phyloP scores from a whole-genome alignment of 2,888 invertebrate genomes.

The Nemoura dubitans region DNA sequence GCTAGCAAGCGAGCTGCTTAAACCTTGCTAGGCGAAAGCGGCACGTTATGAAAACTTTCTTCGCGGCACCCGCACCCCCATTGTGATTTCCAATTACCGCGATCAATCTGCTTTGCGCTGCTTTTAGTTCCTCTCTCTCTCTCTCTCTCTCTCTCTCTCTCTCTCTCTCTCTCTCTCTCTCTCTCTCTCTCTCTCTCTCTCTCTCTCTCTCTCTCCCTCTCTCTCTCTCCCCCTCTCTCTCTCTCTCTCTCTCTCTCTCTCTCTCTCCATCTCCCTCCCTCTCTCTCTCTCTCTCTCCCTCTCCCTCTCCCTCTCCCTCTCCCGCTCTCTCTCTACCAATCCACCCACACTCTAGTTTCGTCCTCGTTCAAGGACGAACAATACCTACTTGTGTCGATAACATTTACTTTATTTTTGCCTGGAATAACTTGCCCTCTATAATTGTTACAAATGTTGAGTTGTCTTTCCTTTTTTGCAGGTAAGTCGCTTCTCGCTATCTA shows the following conservation, averaged over 20 bases:
- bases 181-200: no score
- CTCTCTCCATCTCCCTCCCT: neutral
- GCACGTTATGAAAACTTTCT: no score
- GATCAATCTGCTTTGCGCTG: slow-evolving; percentile 19
- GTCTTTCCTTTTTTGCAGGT: neutral
- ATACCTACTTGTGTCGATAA: neutral
- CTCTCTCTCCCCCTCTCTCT: neutral
- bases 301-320: neutral
- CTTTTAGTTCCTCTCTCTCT: neutral
- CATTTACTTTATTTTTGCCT: neutral
- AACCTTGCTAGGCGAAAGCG: no score
- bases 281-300: neutral
- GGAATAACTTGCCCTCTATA: neutral
- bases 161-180: no score
- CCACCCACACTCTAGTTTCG: neutral
- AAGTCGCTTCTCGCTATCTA: neutral
- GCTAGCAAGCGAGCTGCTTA: no score
- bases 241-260: neutral
- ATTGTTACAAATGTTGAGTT: neutral
- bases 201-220: neutral
- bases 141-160: neutral
- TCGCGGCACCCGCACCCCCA: neutral
- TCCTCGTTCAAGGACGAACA: neutral
- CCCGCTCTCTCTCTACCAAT: neutral
- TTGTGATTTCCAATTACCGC: slow-evolving; percentile 31